A percentile compares a stretch with the other conserved stretches of the same genome.
Evolutionary conservation across 1,140 invertebrate species (phyloP).

Genomic region (Drosophila insularis): DNA sequence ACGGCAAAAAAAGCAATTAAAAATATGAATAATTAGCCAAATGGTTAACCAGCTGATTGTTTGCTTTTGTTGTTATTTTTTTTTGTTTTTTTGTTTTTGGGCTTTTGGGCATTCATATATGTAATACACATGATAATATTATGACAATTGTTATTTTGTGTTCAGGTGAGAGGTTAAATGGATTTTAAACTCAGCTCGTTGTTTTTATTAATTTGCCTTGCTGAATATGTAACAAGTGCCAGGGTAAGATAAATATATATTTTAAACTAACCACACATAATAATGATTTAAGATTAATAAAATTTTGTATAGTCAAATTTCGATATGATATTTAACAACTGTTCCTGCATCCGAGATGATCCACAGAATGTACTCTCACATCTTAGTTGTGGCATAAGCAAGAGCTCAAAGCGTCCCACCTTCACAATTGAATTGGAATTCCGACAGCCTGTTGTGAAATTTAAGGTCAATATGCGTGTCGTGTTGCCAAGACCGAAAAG

Average conservation of each 20-base stretch:
- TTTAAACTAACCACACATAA: background rate
- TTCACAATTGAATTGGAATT: conserved; percentile 54
- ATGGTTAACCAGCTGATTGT: background rate
- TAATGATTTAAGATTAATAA: too few species aligned
- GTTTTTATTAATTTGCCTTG: conserved; percentile 15
- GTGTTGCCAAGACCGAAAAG: conserved; percentile 30
- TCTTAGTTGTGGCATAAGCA: conserved; percentile 45
- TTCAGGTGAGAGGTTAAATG: conserved; percentile 13
- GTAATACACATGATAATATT: conserved; percentile 25
- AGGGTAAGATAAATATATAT: conserved; percentile 22
- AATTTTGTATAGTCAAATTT: conserved; percentile 33
- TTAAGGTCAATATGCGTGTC: conserved; percentile 48
- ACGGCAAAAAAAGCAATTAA: conserved; percentile 22
- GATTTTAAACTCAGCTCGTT: conserved; percentile 19
- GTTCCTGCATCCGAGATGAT: conserved; percentile 48
- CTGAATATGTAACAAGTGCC: background rate
- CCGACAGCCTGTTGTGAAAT: conserved; percentile 39
- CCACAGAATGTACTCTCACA: conserved; percentile 31
- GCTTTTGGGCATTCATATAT: background rate
- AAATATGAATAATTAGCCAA: conserved; percentile 42
- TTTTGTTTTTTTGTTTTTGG: background rate
- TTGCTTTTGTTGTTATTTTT: background rate
- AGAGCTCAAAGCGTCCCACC: conserved; percentile 39
- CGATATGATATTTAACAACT: conserved; percentile 48
- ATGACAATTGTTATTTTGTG: conserved; percentile 23